These are phyloP conservation scores for Hirtodrosophila histrioides DNA, from an alignment of 2,888 invertebrate genomes.

Conservation along the genomic window DNA sequence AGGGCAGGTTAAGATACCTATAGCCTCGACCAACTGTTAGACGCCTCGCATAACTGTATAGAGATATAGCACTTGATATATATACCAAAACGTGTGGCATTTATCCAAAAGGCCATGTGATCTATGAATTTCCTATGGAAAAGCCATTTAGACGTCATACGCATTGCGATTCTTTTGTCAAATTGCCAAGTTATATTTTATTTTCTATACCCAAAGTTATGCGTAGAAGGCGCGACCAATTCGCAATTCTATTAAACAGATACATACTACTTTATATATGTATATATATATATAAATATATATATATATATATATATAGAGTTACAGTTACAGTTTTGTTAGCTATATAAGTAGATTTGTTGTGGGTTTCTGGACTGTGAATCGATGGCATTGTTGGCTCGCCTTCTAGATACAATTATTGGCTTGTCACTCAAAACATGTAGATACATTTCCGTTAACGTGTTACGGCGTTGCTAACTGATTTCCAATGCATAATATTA, in stretches of 20 bases:
- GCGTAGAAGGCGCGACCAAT: slow-evolving; percentile 54
- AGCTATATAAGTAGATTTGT: slow-evolving; percentile 16
- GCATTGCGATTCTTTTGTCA: slow-evolving; percentile 37
- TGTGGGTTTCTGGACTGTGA: slow-evolving; percentile 31
- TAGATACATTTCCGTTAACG: slow-evolving; percentile 65
- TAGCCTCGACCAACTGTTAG: slow-evolving; percentile 21
- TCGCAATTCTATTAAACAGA: slow-evolving; percentile 51
- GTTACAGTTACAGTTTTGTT: slow-evolving; percentile 17
- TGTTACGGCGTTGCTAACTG: slow-evolving; percentile 49
- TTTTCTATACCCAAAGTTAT: background rate
- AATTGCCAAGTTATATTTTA: slow-evolving; percentile 35
- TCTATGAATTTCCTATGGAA: slow-evolving; percentile 34
- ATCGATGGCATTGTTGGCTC: slow-evolving; percentile 61
- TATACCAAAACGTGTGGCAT: slow-evolving; percentile 57
- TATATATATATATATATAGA: slow-evolving; percentile 8
- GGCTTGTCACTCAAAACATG: slow-evolving; percentile 52
- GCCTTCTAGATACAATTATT: slow-evolving; percentile 68
- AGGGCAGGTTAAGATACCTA: slow-evolving; percentile 20
- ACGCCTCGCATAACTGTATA: slow-evolving; percentile 12
- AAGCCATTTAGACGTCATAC: slow-evolving; percentile 43
- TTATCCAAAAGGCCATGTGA: slow-evolving; percentile 48
- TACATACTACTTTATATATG: slow-evolving; percentile 9
- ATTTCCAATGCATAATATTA: slow-evolving; percentile 59
- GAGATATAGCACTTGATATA: slow-evolving; percentile 4
- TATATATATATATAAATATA: slow-evolving; percentile 7